Base-by-base conservation (phyloP, 2,888 invertebrate genomes). In the Brachyopa scutellaris region DNA sequence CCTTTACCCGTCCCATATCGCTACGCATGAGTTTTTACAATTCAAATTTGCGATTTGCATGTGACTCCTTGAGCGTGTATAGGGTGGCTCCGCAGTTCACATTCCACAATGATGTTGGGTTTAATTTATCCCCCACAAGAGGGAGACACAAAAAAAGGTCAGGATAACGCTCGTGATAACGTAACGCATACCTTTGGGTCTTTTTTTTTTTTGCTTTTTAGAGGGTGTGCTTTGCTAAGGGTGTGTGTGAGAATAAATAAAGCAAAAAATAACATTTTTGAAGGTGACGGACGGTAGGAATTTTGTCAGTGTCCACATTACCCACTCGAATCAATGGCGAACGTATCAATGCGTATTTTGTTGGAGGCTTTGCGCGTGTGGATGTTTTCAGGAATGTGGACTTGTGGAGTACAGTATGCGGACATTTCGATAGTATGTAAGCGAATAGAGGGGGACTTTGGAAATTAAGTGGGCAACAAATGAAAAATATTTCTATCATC, bases 241-340 rank as follows among this genome's bases (percentile, higher is more conserved):
- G 33, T 23, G 21, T 26, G 42, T 23, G 13, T 4, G 21, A 7
- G 31, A 21, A 13, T 2, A 29, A 36, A 0, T n/a, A 8, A 45
- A 33, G 45, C n/a, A 33, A 42, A 45, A 57, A 45, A 26, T 36
- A 33, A 42, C 45, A 31, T 33, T 61, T 47, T 47, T n/a, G 8
- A 19, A 29, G 42, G 40, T 23, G 62, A n/a, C 49, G n/a, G 45
- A 51, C 7, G 17, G 40, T n/a, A 26, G 17, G 38, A 9, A 17
- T 57, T 61, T 49, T 13, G 29, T 45, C 17, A 13, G 26, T 21
- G 61, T 29, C 69, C 29, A 53, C 64, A 55, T 36, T 45, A 73
- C 45, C 53, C 36, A 29, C 53, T 36, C 59, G 49, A 19, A 7
- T 21, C 9, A 15, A 38, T 1, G 57, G 21, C n/a, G 29, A 40